Percentiles rank a stretch among this genome's conserved stretches.
These are phyloP conservation scores for Regulus satrapa DNA, from an alignment of 2,113 vertebrate genomes.

Conservation along the genomic window DNA sequence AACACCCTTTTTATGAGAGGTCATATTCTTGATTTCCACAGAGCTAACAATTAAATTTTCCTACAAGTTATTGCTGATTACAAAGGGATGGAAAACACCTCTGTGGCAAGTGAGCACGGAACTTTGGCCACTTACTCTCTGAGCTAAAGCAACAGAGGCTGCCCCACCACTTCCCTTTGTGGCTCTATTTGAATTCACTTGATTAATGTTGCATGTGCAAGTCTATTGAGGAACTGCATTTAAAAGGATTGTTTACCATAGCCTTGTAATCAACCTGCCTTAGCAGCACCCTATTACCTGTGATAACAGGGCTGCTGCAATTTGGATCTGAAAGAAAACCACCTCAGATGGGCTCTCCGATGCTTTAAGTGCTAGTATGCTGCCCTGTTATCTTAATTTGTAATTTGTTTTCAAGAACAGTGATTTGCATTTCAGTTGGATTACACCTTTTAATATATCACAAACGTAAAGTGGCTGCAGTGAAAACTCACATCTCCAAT, in stretches of 20 bases:
- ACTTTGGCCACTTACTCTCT: slow-evolving; percentile 56
- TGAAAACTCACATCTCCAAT: slow-evolving; percentile 71
- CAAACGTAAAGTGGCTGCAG: slow-evolving; percentile 73
- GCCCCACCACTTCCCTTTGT: not conserved
- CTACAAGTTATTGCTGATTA: slow-evolving; percentile 23
- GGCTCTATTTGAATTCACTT: slow-evolving; percentile 73
- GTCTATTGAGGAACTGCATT: slow-evolving; percentile 56
- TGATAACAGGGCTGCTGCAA: slow-evolving; percentile 80
- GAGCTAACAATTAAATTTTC: slow-evolving; percentile 40
- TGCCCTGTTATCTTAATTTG: slow-evolving; percentile 82
- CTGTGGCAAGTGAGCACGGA: not conserved
- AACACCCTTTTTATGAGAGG: not conserved
- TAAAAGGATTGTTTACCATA: slow-evolving; percentile 83
- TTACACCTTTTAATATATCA: slow-evolving; percentile 88
- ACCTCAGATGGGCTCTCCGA: slow-evolving; percentile 63
- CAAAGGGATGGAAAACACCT: not conserved
- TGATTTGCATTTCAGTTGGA: slow-evolving; percentile 96
- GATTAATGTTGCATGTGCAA: slow-evolving; percentile 76
- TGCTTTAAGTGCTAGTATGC: slow-evolving; percentile 75
- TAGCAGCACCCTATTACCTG: slow-evolving; percentile 81
- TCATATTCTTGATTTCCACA: not conserved
- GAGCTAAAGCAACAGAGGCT: slow-evolving; percentile 51
- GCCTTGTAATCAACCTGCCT: slow-evolving; percentile 84
- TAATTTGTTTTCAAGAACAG: slow-evolving; percentile 92
- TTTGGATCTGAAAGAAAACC: slow-evolving; percentile 76